phyloP scores from a whole-genome alignment of 2,888 invertebrate species.

The Epinotia ramella region DNA sequence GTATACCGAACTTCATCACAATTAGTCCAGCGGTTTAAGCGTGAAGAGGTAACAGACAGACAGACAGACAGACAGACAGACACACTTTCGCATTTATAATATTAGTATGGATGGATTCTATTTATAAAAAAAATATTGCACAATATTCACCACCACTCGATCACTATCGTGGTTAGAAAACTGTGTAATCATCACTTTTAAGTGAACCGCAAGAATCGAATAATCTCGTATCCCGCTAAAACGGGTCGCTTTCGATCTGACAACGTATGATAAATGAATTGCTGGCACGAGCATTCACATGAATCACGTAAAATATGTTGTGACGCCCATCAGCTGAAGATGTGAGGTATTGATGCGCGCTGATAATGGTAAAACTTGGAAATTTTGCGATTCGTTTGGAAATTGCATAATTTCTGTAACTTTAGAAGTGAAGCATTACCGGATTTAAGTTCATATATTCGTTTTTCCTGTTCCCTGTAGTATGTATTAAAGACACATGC shows the following conservation, averaged over 20 bases:
- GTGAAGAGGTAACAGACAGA: too few relatives aligned
- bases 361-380: background rate
- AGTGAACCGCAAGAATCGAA: constrained; percentile 66
- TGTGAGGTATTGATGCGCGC: background rate
- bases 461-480: too few relatives aligned
- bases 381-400: too few relatives aligned
- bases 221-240: constrained; percentile 65
- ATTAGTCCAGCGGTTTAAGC: too few relatives aligned
- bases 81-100: too few relatives aligned
- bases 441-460: too few relatives aligned
- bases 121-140: background rate
- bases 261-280: constrained; percentile 73
- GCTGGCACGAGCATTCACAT: constrained; percentile 55
- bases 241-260: constrained; percentile 76
- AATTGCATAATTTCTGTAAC: too few relatives aligned
- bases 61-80: too few relatives aligned
- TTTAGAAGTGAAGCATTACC: too few relatives aligned
- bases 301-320: constrained; percentile 52
- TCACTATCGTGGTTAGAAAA: constrained; percentile 28
- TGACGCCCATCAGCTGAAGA: background rate
- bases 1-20: too few relatives aligned
- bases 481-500: too few relatives aligned
- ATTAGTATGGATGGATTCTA: too few relatives aligned
- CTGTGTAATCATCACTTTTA: constrained; percentile 50
- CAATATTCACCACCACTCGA: constrained; percentile 4